These are phyloP conservation scores for Falco concolor DNA, from an alignment of 2,797 vertebrate genomes.

Conservation along the genomic window DNA sequence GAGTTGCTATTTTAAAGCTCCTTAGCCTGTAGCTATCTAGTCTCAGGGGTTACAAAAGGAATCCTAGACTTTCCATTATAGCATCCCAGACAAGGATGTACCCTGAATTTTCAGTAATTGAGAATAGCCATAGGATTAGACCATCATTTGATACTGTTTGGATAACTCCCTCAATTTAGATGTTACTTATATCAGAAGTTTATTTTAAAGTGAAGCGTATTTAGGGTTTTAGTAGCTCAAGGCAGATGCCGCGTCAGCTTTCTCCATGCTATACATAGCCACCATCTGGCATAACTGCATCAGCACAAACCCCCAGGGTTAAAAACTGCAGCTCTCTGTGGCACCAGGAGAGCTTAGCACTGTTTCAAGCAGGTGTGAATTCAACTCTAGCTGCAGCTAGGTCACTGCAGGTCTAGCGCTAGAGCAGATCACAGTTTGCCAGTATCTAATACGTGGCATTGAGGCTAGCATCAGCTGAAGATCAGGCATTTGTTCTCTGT, in stretches of 20 bases:
- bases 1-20: slow-evolving; percentile 31
- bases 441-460: rapidly evolving
- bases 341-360: neutral
- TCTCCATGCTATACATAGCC: slow-evolving; percentile 26
- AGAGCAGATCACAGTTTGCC: neutral
- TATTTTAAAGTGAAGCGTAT: slow-evolving; percentile 46
- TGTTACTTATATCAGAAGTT: slow-evolving; percentile 16
- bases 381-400: neutral
- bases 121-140: slow-evolving; percentile 42
- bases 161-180: slow-evolving; percentile 39
- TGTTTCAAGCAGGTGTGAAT: neutral
- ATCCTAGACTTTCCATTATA: slow-evolving; percentile 25
- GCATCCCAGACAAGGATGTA: slow-evolving; percentile 2
- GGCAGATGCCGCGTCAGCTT: neutral
- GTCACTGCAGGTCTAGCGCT: neutral
- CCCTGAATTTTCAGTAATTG: slow-evolving; percentile 13
- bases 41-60: slow-evolving; percentile 28
- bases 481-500: neutral
- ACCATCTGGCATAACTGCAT: slow-evolving; percentile 16
- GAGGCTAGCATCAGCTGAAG: neutral
- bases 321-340: neutral
- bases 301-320: neutral
- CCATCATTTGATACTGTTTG: slow-evolving; percentile 46
- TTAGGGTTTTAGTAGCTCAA: slow-evolving; percentile 18
- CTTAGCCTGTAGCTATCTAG: slow-evolving; percentile 36